These are phyloP conservation scores for Zophobas morio DNA, from an alignment of 1,140 invertebrate genomes.

Conservation along the genomic window DNA sequence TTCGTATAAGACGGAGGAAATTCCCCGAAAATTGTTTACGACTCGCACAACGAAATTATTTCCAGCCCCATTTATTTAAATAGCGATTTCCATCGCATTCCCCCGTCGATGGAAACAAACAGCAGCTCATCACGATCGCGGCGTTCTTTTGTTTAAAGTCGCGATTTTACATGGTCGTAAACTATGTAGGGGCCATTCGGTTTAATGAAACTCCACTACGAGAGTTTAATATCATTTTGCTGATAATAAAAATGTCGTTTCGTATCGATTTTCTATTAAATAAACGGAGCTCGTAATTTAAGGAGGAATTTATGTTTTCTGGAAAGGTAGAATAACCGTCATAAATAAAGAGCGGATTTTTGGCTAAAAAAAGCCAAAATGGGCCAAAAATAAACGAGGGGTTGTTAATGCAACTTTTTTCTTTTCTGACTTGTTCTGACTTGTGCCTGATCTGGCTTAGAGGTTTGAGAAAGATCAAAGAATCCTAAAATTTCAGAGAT, in stretches of 20 bases:
- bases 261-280: constrained; percentile 33
- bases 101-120: background rate
- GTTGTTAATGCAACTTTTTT: too few species aligned
- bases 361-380: too few species aligned
- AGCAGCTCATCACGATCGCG: background rate
- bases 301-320: constrained; percentile 7
- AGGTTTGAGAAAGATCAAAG: too few species aligned
- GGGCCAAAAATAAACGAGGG: too few species aligned
- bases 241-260: constrained; percentile 10
- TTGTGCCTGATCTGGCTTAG: too few species aligned
- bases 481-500: too few species aligned
- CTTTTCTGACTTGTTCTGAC: too few species aligned
- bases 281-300: constrained; percentile 9
- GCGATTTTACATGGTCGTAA: constrained; percentile 5
- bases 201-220: background rate
- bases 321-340: background rate
- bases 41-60: constrained; percentile 10
- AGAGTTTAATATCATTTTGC: constrained; percentile 11
- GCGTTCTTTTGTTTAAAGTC: background rate
- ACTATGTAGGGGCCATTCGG: background rate
- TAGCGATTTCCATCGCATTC: background rate
- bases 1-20: background rate
- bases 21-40: constrained; percentile 1
- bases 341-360: too few species aligned
- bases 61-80: constrained; percentile 15